Base-by-base conservation (phyloP, 2,113 vertebrate genomes). In the Megaptera novaeangliae region DNA sequence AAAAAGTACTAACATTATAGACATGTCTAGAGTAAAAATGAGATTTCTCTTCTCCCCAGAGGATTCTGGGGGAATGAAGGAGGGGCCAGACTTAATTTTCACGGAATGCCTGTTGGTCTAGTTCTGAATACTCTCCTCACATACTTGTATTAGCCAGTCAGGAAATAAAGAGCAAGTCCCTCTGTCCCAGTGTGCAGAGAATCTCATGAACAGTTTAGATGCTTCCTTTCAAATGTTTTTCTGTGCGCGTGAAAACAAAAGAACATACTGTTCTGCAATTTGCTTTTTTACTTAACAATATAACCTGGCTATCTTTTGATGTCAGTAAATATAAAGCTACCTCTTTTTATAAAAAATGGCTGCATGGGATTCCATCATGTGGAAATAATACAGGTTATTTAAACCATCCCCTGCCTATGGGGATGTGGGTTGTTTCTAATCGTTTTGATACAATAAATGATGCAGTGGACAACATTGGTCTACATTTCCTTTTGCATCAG, bases 391-490 rank as follows among this genome's bases (percentile, higher is more conserved):
- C 4, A 63, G 27, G 23, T 72, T 80, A 94, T 92, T 59, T 69
- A 77, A 75, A 41, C 15, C 25, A 52, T 66, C 13, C 13, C 20
- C 13, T 49, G 41, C n/a, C 15, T 10, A 31, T 88, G 49, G 89
- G 75, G 29, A 85, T 8, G 68, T 95, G 41, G 74, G 34, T 91
- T 95, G 74, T 93, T 93, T 86, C 78, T 95, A 77, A 85, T 88
- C 68, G 29, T 90, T 93, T 75, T 91, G 49, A 89, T 94, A 88
- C 36, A 94, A 78, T 92, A 92, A 95, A 84, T 84, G 68, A 80
- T 63, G 6, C 8, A 55, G n/a, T 55, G 8, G 95, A 46, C 44
- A 68, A 84, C 15, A 39, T 80, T 14, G 66, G n/a, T 72, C n/a
- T 46, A 15, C 75, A 77, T 78, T 59, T 92, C 41, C 74, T 83